These are phyloP conservation scores for Pterocles gutturalis DNA, from an alignment of 2,113 vertebrate genomes.

Conservation along the genomic window DNA sequence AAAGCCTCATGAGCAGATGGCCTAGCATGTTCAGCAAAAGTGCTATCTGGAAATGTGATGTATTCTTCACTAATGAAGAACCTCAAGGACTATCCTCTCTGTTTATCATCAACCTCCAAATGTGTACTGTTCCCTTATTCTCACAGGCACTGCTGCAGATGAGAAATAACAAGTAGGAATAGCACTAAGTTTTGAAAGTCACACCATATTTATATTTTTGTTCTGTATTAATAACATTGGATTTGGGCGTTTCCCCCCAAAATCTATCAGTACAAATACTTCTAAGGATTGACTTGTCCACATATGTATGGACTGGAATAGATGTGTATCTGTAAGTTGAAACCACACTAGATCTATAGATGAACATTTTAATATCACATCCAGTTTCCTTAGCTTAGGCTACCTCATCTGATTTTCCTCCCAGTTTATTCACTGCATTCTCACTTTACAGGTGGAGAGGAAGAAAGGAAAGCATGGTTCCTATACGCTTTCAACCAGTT, in stretches of 20 bases:
- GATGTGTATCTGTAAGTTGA: background rate
- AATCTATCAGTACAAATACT: background rate
- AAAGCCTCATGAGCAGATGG: conserved; percentile 70
- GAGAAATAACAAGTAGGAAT: background rate
- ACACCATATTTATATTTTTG: background rate
- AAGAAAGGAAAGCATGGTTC: background rate
- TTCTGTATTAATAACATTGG: background rate
- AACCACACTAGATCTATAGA: background rate
- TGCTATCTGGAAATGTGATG: conserved; percentile 43
- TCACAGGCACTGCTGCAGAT: background rate
- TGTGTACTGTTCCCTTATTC: conserved; percentile 7
- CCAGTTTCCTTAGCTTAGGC: background rate
- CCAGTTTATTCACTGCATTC: background rate
- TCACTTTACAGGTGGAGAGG: background rate
- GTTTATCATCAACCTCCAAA: conserved; percentile 32
- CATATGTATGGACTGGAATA: background rate
- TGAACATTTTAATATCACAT: background rate
- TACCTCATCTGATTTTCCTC: background rate
- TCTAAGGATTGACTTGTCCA: background rate
- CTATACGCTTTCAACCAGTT: background rate
- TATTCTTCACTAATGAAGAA: conserved; percentile 70
- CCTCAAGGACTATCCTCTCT: conserved; percentile 38
- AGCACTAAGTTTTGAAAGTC: background rate
- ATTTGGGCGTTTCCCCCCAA: background rate
- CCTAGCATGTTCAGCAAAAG: conserved; percentile 53